phyloP scores from a whole-genome alignment of 2,113 vertebrate species.

The Sclerurus mexicanus region DNA sequence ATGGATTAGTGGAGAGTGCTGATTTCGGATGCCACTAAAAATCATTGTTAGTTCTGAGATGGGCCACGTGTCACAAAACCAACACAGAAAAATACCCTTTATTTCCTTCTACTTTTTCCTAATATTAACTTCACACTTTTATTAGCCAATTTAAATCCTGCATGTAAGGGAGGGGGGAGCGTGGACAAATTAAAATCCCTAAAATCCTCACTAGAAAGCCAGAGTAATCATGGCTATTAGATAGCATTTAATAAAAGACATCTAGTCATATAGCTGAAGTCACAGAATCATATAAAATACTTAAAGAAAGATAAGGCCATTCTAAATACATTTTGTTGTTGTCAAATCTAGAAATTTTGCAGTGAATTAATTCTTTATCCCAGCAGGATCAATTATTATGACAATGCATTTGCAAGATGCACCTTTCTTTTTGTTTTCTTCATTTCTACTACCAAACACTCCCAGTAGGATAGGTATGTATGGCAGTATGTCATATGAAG shows the following conservation, averaged over 20 bases:
- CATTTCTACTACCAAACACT: neutral
- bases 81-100: neutral
- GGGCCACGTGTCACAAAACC: neutral
- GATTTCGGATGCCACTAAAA: neutral
- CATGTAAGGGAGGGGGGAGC: no score
- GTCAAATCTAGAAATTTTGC: neutral
- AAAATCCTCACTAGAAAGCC: neutral
- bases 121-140: neutral
- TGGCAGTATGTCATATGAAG: neutral
- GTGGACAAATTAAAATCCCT: accelerated
- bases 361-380: neutral
- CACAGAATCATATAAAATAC: neutral
- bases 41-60: neutral
- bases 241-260: neutral
- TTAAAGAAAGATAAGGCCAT: neutral
- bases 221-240: neutral
- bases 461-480: neutral
- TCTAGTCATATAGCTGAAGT: neutral
- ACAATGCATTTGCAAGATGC: neutral
- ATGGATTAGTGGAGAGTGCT: neutral
- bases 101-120: neutral
- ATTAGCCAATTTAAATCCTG: neutral
- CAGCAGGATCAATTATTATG: neutral
- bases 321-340: neutral
- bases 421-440: neutral